These are phyloP conservation scores for Chaetodon trifascialis DNA, from an alignment of 2,113 vertebrate species.

Conservation along the genomic window DNA sequence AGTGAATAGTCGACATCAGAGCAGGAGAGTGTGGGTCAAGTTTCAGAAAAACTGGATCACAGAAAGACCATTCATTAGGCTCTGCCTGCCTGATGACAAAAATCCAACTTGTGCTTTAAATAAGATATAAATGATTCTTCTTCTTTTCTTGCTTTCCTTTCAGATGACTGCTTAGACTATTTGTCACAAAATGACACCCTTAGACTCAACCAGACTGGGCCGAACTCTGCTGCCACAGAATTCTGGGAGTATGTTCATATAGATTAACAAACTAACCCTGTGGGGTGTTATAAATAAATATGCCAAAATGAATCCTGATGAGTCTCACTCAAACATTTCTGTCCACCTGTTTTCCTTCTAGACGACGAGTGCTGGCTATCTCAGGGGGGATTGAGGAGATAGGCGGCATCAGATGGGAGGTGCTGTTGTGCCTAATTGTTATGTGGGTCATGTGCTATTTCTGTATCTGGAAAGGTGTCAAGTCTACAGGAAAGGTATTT, in stretches of 20 bases:
- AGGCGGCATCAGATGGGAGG: constrained; percentile 91
- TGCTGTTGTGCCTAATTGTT: constrained; percentile 88
- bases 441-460: constrained; percentile 95
- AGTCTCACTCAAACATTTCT: neutral
- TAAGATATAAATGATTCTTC: neutral
- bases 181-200: constrained; percentile 52
- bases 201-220: constrained; percentile 50
- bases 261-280: neutral
- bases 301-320: neutral
- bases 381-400: constrained; percentile 91
- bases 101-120: neutral
- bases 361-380: constrained; percentile 89
- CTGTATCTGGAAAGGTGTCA: constrained; percentile 96
- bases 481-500: constrained; percentile 94
- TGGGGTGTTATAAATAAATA: neutral
- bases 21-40: neutral
- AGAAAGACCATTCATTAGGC: neutral
- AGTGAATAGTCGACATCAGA: neutral
- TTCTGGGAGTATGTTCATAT: constrained; percentile 81
- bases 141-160: neutral
- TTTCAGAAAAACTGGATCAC: neutral
- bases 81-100: neutral
- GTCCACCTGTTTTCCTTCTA: constrained; percentile 47
- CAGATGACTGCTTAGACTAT: constrained; percentile 75
- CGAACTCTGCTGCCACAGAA: constrained; percentile 77